These are phyloP conservation scores for Dendroctonus ponderosae DNA, from an alignment of 1,140 invertebrate genomes.

Conservation along the genomic window DNA sequence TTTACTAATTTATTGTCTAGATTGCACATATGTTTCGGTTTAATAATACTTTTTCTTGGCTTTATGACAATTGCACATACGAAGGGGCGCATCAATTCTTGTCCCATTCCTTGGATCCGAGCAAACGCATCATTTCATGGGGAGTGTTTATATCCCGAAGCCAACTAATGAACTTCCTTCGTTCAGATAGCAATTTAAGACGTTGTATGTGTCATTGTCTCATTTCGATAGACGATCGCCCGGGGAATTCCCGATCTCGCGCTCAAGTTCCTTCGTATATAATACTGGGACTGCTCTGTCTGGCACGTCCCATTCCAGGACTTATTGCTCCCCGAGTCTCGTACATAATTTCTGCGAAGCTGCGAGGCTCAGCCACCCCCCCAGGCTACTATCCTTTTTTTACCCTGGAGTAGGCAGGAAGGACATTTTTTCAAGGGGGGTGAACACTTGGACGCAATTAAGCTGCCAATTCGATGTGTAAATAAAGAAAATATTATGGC, in stretches of 20 bases:
- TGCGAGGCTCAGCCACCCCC: constrained; percentile 36
- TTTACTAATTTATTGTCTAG: no score
- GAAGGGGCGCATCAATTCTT: no score
- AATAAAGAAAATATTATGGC: no score
- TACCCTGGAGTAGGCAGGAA: no score
- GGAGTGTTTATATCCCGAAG: constrained; percentile 27
- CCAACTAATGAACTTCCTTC: constrained; percentile 47
- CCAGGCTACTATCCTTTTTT: background rate
- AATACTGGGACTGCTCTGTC: constrained; percentile 50
- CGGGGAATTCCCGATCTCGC: constrained; percentile 39
- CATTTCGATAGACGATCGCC: constrained; percentile 47
- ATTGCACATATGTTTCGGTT: no score
- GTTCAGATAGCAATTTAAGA: constrained; percentile 48
- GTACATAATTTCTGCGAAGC: constrained; percentile 51
- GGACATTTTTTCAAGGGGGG: no score
- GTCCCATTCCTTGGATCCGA: no score
- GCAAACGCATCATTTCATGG: no score
- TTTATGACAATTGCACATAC: no score
- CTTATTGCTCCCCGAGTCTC: constrained; percentile 52
- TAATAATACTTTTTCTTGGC: no score
- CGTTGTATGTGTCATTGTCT: constrained; percentile 47
- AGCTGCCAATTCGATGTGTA: no score
- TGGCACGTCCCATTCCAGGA: constrained; percentile 48
- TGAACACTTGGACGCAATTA: no score
- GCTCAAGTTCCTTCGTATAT: constrained; percentile 50